Evolutionary conservation across 2,888 invertebrate species (phyloP).

Genomic region (Pseudococcus viburni): DNA sequence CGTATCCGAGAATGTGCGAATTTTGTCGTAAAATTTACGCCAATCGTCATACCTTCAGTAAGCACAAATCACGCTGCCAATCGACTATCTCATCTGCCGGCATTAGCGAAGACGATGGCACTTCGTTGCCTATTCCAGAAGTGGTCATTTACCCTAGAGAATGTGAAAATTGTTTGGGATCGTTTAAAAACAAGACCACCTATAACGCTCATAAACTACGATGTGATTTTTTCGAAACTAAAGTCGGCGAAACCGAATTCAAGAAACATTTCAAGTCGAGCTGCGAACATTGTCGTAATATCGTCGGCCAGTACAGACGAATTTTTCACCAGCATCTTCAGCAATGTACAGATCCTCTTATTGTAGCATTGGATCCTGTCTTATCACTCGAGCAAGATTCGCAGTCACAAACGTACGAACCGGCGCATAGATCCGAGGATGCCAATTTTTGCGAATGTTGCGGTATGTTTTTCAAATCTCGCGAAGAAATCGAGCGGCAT

Average conservation of each 20-base stretch:
- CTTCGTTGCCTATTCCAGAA: background rate
- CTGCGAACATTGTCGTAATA: constrained; percentile 47
- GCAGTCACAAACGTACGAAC: background rate
- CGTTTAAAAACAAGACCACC: background rate
- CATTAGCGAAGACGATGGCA: background rate
- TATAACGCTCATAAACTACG: constrained; percentile 40
- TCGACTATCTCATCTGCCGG: background rate
- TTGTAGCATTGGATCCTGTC: background rate
- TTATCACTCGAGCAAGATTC: background rate
- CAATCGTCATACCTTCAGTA: background rate
- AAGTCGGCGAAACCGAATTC: background rate
- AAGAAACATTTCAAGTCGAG: background rate
- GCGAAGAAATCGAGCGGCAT: background rate
- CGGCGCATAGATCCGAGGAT: background rate
- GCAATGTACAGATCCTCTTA: constrained; percentile 15
- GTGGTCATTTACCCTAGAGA: background rate
- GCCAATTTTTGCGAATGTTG: constrained; percentile 33
- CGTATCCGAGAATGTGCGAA: background rate
- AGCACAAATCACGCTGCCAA: constrained; percentile 9
- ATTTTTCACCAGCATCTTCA: constrained; percentile 20
- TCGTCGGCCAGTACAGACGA: constrained; percentile 11
- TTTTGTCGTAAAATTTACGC: background rate
- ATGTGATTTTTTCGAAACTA: constrained; percentile 45
- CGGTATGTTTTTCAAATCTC: constrained; percentile 33
- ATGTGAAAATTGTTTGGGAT: constrained; percentile 38